These are phyloP conservation scores for Scotopteryx bipunctaria DNA, from an alignment of 2,888 invertebrate genomes.

Conservation along the genomic window DNA sequence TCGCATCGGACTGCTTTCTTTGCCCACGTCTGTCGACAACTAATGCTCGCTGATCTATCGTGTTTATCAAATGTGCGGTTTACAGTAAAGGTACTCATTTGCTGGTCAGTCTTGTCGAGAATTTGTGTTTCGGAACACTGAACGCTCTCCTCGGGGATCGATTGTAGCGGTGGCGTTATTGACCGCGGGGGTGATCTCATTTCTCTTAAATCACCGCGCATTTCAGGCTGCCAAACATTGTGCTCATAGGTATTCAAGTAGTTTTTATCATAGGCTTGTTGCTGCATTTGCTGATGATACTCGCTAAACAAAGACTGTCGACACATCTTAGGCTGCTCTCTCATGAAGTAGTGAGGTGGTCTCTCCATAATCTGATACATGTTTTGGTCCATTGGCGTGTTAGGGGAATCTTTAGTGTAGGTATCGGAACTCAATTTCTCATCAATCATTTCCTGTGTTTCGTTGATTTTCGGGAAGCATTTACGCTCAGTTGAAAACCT, in stretches of 20 bases:
- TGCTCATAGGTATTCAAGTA: constrained; percentile 50
- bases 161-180: constrained; percentile 68
- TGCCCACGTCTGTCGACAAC: constrained; percentile 63
- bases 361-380: constrained; percentile 53
- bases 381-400: constrained; percentile 55
- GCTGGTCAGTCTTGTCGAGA: constrained; percentile 59
- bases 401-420: constrained; percentile 79
- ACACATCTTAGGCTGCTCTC: constrained; percentile 64
- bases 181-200: constrained; percentile 67
- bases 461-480: constrained; percentile 59
- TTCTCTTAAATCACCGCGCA: constrained; percentile 42
- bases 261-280: constrained; percentile 49
- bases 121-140: constrained; percentile 63
- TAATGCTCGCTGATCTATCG: constrained; percentile 47
- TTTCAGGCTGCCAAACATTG: constrained; percentile 66
- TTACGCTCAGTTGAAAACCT: constrained; percentile 77
- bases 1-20: constrained; percentile 66
- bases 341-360: constrained; percentile 52
- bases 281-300: constrained; percentile 49
- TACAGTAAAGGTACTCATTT: constrained; percentile 68
- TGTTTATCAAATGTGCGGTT: constrained; percentile 72
- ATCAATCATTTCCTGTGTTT: constrained; percentile 64
- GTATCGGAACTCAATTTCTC: constrained; percentile 76
- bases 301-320: constrained; percentile 71
- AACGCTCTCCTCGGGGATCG: constrained; percentile 78